Conservation (phyloP, 1,140 invertebrate species). For the Temnothorax nylanderi region DNA sequence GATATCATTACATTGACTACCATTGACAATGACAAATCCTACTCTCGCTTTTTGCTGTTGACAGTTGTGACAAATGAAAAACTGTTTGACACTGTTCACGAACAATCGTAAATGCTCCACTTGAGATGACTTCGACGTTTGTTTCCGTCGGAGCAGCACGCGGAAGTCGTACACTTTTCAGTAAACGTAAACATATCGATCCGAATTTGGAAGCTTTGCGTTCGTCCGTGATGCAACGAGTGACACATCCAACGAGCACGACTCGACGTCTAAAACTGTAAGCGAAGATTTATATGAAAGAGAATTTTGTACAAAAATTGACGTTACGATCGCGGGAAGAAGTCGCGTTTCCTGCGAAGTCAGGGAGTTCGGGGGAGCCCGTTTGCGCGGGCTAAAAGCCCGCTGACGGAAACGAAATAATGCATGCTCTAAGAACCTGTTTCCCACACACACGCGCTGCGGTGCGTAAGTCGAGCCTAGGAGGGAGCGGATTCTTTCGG, state of each 20-base stretch:
- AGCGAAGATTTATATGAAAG: background rate
- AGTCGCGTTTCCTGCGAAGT: background rate
- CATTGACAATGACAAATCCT: background rate
- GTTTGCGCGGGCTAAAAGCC: slow-evolving; percentile 28
- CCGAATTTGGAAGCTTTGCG: background rate
- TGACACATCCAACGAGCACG: background rate
- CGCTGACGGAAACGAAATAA: slow-evolving; percentile 54
- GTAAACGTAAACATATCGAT: background rate
- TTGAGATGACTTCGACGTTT: background rate
- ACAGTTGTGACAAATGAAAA: slow-evolving; percentile 11
- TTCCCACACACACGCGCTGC: slow-evolving; percentile 69
- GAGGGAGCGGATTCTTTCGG: slow-evolving; percentile 61
- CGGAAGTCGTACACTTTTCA: background rate
- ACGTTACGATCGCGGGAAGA: background rate
- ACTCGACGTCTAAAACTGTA: background rate
- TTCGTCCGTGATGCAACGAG: background rate
- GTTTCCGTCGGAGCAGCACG: background rate
- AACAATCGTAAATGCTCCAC: background rate
- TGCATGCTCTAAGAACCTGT: slow-evolving; percentile 71
- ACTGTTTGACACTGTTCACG: background rate
- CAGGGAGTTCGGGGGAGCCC: background rate
- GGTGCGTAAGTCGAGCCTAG: slow-evolving; percentile 70
- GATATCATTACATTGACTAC: background rate
- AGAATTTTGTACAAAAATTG: background rate
- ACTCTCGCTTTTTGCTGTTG: background rate